These are phyloP conservation scores for Onychostruthus taczanowskii DNA, from an alignment of 2,113 vertebrate genomes.

Conservation along the genomic window DNA sequence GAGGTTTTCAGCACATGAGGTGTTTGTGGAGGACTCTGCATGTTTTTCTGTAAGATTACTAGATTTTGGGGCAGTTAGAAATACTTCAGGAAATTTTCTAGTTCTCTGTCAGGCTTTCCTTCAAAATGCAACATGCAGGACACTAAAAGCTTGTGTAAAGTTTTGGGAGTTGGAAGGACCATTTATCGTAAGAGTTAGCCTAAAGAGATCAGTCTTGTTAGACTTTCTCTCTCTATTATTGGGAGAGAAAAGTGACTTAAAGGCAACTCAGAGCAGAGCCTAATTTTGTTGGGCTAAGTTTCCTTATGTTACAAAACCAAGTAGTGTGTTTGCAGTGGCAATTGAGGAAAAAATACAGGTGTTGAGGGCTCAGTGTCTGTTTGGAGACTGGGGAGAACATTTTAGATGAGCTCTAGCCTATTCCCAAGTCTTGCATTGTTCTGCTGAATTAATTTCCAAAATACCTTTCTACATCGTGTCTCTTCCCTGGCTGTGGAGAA, in stretches of 20 bases:
- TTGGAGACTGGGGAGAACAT: neutral
- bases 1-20: neutral
- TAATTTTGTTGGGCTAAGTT: neutral
- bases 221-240: neutral
- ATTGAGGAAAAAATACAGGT: neutral
- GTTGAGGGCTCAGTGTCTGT: neutral
- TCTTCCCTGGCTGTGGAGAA: neutral
- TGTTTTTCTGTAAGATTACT: neutral
- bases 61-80: neutral
- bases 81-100: neutral
- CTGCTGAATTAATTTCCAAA: neutral
- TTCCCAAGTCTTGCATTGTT: neutral
- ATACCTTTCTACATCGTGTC: neutral
- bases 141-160: neutral
- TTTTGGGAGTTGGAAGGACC: neutral
- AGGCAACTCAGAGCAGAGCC: neutral
- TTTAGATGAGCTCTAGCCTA: neutral
- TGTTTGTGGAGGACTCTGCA: neutral
- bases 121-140: neutral
- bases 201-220: neutral
- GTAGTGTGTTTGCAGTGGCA: neutral
- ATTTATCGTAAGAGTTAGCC: neutral
- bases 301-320: neutral
- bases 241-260: neutral
- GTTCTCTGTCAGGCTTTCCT: neutral